Percentiles rank a stretch among this genome's conserved stretches.
phyloP scores from a whole-genome alignment of 2,888 invertebrate species.

The Drosophila neonasuta region DNA sequence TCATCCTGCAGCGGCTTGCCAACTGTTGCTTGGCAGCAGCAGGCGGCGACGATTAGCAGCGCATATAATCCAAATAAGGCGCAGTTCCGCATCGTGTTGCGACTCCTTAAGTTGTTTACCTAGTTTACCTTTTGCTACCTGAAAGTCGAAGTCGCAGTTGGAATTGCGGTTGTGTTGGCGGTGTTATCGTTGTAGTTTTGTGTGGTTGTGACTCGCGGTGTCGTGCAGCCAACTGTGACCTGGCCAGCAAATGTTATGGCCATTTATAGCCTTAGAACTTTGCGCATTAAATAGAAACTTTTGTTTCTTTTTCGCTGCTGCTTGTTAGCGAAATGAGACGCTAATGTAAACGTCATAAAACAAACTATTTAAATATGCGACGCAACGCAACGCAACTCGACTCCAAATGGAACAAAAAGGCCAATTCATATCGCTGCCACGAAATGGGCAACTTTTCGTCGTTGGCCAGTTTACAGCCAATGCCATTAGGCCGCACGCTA shows the following conservation, averaged over 20 bases:
- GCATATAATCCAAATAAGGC: slow-evolving; percentile 70
- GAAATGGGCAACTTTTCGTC: slow-evolving; percentile 2
- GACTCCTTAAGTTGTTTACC: slow-evolving; percentile 50
- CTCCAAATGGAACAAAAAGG: slow-evolving; percentile 64
- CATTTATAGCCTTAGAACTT: slow-evolving; percentile 77
- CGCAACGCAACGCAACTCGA: slow-evolving; percentile 10
- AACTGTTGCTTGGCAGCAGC: slow-evolving; percentile 64
- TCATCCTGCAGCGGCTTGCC: slow-evolving; percentile 46
- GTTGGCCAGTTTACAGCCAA: slow-evolving; percentile 21
- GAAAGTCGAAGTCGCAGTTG: neutral
- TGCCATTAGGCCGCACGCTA: slow-evolving; percentile 68
- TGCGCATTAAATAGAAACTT: slow-evolving; percentile 76
- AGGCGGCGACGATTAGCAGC: slow-evolving; percentile 63
- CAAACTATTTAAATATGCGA: slow-evolving; percentile 77
- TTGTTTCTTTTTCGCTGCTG: slow-evolving; percentile 50
- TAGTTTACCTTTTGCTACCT: neutral
- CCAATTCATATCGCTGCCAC: slow-evolving; percentile 64
- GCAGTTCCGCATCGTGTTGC: slow-evolving; percentile 62
- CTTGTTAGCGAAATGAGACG: slow-evolving; percentile 78
- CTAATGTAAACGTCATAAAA: slow-evolving; percentile 79
- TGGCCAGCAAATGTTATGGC: slow-evolving; percentile 43
- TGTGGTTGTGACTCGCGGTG: slow-evolving; percentile 23
- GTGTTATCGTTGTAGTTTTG: slow-evolving; percentile 17
- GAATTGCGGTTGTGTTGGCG: neutral
- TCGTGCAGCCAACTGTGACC: slow-evolving; percentile 67